A percentile compares a stretch with the other conserved stretches of the same genome.
phyloP scores from a whole-genome alignment of 2,113 vertebrate species.

The Lontra canadensis region DNA sequence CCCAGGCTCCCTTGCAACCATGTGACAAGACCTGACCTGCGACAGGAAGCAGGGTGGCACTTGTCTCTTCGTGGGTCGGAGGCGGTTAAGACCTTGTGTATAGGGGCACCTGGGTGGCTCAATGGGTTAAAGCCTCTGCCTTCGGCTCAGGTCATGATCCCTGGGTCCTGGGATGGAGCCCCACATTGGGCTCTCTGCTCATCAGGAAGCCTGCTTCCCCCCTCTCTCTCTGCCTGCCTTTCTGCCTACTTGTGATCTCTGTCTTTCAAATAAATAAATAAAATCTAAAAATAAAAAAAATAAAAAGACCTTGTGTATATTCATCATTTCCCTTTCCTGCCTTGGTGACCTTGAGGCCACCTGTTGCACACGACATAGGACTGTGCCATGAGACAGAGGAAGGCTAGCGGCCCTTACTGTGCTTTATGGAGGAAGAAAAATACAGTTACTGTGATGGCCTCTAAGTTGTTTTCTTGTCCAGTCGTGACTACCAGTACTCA shows the following conservation, averaged over 20 bases:
- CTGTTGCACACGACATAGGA: rapidly evolving
- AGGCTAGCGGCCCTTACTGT: rapidly evolving
- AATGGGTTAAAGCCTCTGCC: no score
- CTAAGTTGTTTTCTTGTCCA: background rate
- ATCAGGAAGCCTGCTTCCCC: no score
- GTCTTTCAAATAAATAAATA: no score
- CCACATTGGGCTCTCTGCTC: no score
- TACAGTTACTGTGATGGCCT: rapidly evolving
- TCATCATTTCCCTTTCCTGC: background rate
- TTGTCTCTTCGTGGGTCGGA: background rate
- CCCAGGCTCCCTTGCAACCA: background rate
- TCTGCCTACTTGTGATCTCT: no score
- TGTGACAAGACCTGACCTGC: background rate
- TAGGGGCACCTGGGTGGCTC: no score
- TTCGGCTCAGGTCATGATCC: no score
- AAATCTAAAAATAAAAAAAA: no score
- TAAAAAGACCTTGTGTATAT: background rate
- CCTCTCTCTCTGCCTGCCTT: no score
- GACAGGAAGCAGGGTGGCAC: background rate
- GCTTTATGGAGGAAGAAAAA: background rate
- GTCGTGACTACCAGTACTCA: background rate
- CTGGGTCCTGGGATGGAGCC: no score
- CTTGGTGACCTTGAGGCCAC: background rate
- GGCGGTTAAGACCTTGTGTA: rapidly evolving
- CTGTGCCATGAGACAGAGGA: background rate